Percentiles rank a stretch among this genome's conserved stretches.
Evolutionary conservation across 2,797 vertebrate genomes (phyloP).

Genomic region (Anguilla pacifica): DNA sequence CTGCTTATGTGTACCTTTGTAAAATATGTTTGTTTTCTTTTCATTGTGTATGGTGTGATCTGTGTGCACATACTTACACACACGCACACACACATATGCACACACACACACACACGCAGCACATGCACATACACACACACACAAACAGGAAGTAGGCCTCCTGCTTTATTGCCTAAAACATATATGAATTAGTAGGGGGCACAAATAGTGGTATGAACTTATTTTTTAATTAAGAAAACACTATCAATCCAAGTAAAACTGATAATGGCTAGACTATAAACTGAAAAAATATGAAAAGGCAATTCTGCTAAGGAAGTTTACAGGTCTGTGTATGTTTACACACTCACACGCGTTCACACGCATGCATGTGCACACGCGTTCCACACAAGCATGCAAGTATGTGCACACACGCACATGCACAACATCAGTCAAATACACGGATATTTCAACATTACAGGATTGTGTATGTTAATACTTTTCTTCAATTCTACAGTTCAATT

Average conservation of each 20-base stretch:
- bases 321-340: background rate
- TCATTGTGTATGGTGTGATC: background rate
- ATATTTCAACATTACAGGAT: background rate
- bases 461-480: background rate
- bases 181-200: too few relatives aligned
- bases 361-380: background rate
- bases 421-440: background rate
- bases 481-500: background rate
- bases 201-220: too few relatives aligned
- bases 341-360: background rate
- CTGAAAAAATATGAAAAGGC: background rate
- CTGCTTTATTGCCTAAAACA: too few relatives aligned
- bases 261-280: too few relatives aligned
- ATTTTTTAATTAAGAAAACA: too few relatives aligned
- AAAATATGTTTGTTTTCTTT: background rate
- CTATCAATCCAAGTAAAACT: too few relatives aligned
- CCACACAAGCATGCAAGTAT: background rate
- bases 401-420: background rate
- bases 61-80: background rate
- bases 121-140: background rate
- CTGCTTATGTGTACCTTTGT: background rate
- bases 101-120: background rate
- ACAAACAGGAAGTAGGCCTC: background rate
- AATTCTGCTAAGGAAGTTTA: background rate
- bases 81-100: background rate